These are phyloP conservation scores for Kuschelorhynchus macadamiae DNA, from an alignment of 2,888 invertebrate genomes.

Conservation along the genomic window DNA sequence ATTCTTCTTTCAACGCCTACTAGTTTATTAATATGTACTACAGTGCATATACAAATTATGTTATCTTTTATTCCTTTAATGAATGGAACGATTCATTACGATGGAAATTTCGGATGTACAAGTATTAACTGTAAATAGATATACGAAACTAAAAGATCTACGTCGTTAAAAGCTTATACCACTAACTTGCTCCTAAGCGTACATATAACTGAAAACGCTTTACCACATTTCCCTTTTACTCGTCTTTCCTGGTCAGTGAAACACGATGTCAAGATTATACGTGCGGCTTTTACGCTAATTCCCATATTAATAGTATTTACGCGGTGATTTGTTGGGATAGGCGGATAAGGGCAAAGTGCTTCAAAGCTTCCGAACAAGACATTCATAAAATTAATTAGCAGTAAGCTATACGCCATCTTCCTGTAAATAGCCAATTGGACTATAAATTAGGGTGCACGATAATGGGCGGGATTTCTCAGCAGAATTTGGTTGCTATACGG, in stretches of 20 bases:
- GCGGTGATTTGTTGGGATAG: conserved; percentile 40
- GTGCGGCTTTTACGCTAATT: conserved; percentile 29
- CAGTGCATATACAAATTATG: no score
- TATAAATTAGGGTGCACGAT: conserved; percentile 32
- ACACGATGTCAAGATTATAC: conserved; percentile 41
- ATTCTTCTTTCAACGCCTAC: no score
- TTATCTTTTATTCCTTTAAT: no score
- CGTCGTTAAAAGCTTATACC: no score
- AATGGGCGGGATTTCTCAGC: conserved; percentile 7
- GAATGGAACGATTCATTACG: no score
- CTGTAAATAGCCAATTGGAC: conserved; percentile 38
- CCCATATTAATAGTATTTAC: conserved; percentile 45
- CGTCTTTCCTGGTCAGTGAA: conserved; percentile 32
- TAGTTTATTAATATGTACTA: no score
- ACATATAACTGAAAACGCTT: no score
- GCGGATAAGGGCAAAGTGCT: conserved; percentile 42
- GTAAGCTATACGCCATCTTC: conserved; percentile 36
- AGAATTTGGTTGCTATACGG: neutral
- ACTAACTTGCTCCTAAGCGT: no score
- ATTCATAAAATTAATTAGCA: conserved; percentile 44
- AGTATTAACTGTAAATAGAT: no score
- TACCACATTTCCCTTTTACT: conserved; percentile 14
- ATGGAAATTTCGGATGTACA: no score
- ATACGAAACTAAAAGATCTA: no score
- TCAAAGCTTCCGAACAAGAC: conserved; percentile 41